These are phyloP conservation scores for Nibea coibor DNA, from an alignment of 2,113 vertebrate genomes.

Conservation along the genomic window DNA sequence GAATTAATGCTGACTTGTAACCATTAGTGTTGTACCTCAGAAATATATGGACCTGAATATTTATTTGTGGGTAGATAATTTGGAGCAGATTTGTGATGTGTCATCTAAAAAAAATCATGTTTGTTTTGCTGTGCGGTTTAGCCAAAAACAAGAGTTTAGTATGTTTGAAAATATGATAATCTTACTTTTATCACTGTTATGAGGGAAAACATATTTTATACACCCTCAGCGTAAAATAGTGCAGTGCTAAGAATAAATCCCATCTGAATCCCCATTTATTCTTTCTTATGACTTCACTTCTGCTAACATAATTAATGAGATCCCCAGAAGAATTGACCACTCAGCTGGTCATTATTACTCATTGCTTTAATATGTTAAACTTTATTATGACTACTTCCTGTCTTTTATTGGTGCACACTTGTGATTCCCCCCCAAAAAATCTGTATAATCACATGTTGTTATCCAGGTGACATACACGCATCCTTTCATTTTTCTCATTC, in stretches of 20 bases:
- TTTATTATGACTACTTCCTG: not conserved
- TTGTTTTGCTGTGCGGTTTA: slow-evolving; percentile 19
- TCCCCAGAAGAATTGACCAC: not conserved
- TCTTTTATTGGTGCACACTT: slow-evolving; percentile 15
- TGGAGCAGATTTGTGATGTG: slow-evolving; percentile 38
- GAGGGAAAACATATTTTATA: not conserved
- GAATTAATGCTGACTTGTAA: slow-evolving; percentile 50
- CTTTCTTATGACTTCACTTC: not conserved
- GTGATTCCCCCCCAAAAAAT: slow-evolving; percentile 20
- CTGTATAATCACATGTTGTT: slow-evolving; percentile 27
- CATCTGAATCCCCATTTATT: not conserved
- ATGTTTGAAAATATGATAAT: slow-evolving; percentile 9
- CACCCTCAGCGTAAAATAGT: not conserved
- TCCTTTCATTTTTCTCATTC: slow-evolving; percentile 57
- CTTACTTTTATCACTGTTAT: not conserved
- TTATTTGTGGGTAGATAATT: slow-evolving; percentile 41
- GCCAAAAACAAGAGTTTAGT: not conserved
- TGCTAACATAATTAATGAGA: not conserved
- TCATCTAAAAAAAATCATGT: not conserved
- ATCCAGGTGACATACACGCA: slow-evolving; percentile 38
- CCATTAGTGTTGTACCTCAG: slow-evolving; percentile 35
- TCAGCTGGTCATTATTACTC: not conserved
- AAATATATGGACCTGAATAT: slow-evolving; percentile 21
- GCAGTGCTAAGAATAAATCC: not conserved
- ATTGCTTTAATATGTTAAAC: not conserved